Evolutionary conservation across 1,140 invertebrate species (phyloP), one percentile per base, ranked within the genome.

Genomic region (Drosophila ambigua): DNA sequence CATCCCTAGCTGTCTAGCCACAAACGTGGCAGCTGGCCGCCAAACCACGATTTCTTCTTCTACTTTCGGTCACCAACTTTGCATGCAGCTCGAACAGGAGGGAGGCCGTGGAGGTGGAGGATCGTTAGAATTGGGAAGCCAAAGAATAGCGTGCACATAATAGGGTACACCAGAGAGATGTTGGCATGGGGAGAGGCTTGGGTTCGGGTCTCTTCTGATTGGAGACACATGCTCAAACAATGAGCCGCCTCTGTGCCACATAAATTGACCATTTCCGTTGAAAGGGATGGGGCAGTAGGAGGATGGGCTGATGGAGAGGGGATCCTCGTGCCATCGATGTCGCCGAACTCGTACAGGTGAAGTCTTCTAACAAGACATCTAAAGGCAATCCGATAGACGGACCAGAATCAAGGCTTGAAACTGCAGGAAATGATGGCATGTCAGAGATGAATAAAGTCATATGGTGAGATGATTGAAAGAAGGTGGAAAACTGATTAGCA

Each of bases 261-360:
- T 79, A 83, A 84, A 84, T 84, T 84, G 81, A 84, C 63, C 80
- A 73, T 84, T 84, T 84, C 80, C 80, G 80, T 49, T 65, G 43
- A 15, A 7, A 6, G 8, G 31, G 28, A 24, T 35, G 44, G 53
- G 26, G 28, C 11, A 39, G 41, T 35, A 24, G 11, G 35, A 31
- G 45, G 31, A 3, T 20, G 4, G 15, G n/a, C 8, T 23, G 11
- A 13, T 31, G 44, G 45, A 7, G 11, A 35, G 48, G 45, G 50
- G 39, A 8, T 39, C 16, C 39, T 28, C 41, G 52, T 66, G 35
- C 64, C 48, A 67, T 51, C 51, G 46, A 66, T 67, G 66, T 67
- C 66, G 66, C 66, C 66, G 50, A 69, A 72, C 63, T 50, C 50
- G 16, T 11, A 24, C 26, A 28, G 11, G 16, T 9, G 15, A 23